A percentile compares a stretch with the other conserved stretches of the same genome.
Evolutionary conservation across 2,888 invertebrate genomes (phyloP).

Genomic region (Spicauda simplicius): DNA sequence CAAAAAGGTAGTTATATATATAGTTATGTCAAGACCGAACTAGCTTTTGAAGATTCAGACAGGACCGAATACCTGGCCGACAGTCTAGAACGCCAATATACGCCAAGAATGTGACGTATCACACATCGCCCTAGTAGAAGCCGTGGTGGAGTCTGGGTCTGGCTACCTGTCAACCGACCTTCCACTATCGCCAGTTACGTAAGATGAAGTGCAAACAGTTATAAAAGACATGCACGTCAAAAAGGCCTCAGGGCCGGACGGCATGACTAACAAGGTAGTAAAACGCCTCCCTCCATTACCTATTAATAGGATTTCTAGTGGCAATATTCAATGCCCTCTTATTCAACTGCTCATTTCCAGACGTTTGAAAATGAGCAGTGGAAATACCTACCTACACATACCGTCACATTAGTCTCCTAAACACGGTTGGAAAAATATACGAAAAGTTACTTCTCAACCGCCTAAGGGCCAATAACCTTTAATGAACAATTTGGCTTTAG

Average conservation of each 20-base stretch:
- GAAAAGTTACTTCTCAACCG: too few species aligned
- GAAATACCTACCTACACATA: too few species aligned
- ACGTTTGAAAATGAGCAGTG: too few species aligned
- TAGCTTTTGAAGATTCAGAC: background rate
- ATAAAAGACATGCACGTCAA: background rate
- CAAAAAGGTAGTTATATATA: too few species aligned
- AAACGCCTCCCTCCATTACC: too few species aligned
- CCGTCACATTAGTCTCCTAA: background rate
- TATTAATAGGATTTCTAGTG: too few species aligned
- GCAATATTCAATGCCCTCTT: too few species aligned
- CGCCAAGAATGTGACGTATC: background rate
- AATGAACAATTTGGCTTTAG: too few species aligned
- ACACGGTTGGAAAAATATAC: too few species aligned
- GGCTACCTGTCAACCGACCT: background rate
- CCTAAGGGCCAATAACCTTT: too few species aligned
- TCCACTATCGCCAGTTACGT: background rate
- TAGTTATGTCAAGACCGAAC: background rate
- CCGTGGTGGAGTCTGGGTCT: background rate
- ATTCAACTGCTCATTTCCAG: too few species aligned
- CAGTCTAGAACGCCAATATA: slow-evolving; percentile 27
- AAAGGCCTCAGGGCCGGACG: background rate
- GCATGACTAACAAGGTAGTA: too few species aligned
- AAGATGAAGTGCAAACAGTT: background rate
- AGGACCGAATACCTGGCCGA: slow-evolving; percentile 33
- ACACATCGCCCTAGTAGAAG: background rate